A percentile compares a stretch with the other conserved stretches of the same genome.
phyloP scores from a whole-genome alignment of 2,797 vertebrate species.

The Masticophis lateralis region DNA sequence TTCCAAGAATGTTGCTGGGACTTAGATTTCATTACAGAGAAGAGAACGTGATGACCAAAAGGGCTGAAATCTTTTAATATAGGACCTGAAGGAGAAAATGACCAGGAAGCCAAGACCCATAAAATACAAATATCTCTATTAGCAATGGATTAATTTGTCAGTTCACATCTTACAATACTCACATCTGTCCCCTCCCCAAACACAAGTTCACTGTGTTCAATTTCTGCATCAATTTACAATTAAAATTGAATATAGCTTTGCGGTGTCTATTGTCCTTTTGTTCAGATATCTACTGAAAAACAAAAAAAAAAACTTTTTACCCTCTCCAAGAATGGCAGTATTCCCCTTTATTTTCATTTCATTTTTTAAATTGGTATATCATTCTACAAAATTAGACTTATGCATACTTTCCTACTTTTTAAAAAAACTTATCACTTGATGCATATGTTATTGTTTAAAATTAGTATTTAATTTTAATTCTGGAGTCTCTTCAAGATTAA shows the following conservation, averaged over 20 bases:
- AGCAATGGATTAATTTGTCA: not conserved
- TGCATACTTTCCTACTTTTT: not conserved
- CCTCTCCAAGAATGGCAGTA: not conserved
- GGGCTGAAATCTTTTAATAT: slow-evolving; percentile 6
- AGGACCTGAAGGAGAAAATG: not conserved
- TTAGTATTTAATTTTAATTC: not conserved
- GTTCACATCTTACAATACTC: not conserved
- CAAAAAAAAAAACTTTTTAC: not conserved
- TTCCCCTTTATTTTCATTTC: not conserved
- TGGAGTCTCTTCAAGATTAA: not conserved
- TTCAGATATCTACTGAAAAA: not conserved
- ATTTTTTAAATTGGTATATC: not conserved
- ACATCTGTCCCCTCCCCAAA: not conserved
- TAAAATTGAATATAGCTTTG: not conserved
- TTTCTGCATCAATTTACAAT: not conserved
- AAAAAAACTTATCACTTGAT: not conserved
- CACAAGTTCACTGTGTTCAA: not conserved
- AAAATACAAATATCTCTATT: not conserved
- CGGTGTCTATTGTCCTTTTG: not conserved
- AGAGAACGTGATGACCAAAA: not conserved
- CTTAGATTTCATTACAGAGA: slow-evolving; percentile 17
- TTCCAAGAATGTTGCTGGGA: slow-evolving; percentile 16
- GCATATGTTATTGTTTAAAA: not conserved
- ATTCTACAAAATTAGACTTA: not conserved
- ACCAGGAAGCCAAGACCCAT: not conserved